Conservation (phyloP, 2,888 invertebrate species). For the Cantharis rufa region DNA sequence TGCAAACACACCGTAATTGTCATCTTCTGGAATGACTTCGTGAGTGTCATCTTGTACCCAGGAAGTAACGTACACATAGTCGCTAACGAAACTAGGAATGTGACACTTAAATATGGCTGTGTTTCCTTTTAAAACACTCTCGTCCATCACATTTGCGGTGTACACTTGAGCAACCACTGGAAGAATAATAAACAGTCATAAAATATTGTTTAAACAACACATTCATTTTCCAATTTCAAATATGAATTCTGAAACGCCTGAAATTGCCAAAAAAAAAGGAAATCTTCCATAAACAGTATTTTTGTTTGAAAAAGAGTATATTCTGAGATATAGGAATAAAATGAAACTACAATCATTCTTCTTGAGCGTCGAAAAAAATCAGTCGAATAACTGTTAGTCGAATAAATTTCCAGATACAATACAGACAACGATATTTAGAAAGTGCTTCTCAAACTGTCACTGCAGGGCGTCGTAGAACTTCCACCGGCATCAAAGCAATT, state of each 20-base stretch:
- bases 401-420: no score
- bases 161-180: conserved; percentile 89
- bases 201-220: background rate
- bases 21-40: conserved; percentile 60
- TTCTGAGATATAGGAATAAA: no score
- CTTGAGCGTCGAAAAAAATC: no score
- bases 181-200: conserved; percentile 14
- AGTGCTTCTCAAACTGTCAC: no score
- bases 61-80: conserved; percentile 82
- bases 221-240: background rate
- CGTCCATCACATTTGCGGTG: conserved; percentile 90
- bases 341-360: no score
- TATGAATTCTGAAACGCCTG: background rate
- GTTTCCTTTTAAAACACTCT: conserved; percentile 88
- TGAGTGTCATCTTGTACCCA: conserved; percentile 82
- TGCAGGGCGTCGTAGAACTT: no score
- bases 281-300: background rate
- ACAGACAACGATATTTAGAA: no score
- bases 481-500: no score
- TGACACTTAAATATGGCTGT: conserved; percentile 91
- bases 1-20: conserved; percentile 46
- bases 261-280: background rate
- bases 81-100: conserved; percentile 91
- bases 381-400: no score
- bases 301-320: no score